These are phyloP conservation scores for Centropyge bicolor DNA, from an alignment of 2,797 vertebrate genomes.

Conservation along the genomic window DNA sequence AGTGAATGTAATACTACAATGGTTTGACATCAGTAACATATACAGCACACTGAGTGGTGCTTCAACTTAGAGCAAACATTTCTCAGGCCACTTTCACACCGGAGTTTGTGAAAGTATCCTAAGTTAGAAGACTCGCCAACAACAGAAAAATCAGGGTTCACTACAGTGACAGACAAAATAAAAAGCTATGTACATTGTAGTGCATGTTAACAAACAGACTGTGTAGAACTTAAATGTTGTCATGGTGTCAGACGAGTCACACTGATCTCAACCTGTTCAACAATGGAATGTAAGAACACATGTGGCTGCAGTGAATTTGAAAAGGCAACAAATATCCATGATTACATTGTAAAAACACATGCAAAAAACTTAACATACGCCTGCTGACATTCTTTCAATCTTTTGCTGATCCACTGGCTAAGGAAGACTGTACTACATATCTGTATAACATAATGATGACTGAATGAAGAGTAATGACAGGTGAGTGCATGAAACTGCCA, in stretches of 20 bases:
- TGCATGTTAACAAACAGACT: slow-evolving; percentile 1
- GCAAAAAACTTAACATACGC: slow-evolving; percentile 24
- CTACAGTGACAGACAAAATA: slow-evolving; percentile 12
- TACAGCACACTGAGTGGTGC: neutral
- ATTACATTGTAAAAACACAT: slow-evolving; percentile 28
- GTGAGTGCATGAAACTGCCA: neutral
- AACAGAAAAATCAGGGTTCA: neutral
- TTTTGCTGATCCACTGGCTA: neutral
- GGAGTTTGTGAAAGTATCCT: slow-evolving; percentile 5
- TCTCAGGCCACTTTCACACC: neutral
- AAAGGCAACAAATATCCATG: slow-evolving; percentile 13
- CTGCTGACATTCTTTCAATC: slow-evolving; percentile 4
- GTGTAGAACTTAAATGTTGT: neutral
- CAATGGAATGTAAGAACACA: neutral
- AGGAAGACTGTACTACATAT: slow-evolving; percentile 31
- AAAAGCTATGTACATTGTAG: slow-evolving; percentile 10
- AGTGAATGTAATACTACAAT: slow-evolving; percentile 36
- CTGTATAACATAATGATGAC: slow-evolving; percentile 7
- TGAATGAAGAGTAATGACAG: slow-evolving; percentile 1
- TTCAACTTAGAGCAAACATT: neutral
- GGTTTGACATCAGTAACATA: slow-evolving; percentile 12
- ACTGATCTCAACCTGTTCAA: neutral
- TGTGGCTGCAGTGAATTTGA: neutral
- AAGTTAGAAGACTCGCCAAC: neutral
- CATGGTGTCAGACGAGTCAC: neutral